Conservation (phyloP, 2,888 invertebrate genomes). For the Incurvaria masculella region DNA sequence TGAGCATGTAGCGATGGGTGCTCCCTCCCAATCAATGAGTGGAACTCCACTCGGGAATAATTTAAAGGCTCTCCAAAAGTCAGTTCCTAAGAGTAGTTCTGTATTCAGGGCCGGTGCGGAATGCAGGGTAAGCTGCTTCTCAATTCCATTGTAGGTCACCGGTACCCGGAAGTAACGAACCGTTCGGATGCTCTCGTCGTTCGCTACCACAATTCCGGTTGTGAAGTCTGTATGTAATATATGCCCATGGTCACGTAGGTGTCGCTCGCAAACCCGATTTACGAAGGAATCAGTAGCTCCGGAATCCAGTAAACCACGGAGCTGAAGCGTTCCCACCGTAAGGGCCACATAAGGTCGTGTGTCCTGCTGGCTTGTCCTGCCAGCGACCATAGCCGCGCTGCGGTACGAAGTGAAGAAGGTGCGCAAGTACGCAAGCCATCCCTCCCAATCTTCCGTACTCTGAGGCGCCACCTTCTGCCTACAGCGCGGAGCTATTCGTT, state of each 20-base stretch:
- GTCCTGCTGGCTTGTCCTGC: no score
- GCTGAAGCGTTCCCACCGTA: no score
- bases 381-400: background rate
- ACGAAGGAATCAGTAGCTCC: background rate
- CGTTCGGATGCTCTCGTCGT: background rate
- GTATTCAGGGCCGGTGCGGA: no score
- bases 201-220: background rate
- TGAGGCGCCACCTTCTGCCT: background rate
- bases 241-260: background rate
- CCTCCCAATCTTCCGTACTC: background rate
- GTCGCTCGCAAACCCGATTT: background rate
- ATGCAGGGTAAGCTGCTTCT: no score
- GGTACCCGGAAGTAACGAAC: no score
- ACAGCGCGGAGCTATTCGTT: background rate
- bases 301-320: slow-evolving; percentile 1
- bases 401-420: background rate
- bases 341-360: no score
- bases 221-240: background rate
- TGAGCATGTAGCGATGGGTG: no score
- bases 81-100: no score
- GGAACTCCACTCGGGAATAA: no score
- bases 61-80: no score
- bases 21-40: no score
- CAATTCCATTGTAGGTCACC: no score
- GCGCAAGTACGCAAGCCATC: background rate